Evolutionary conservation across 2,113 vertebrate species (phyloP).

Genomic region (Candoia aspera): DNA sequence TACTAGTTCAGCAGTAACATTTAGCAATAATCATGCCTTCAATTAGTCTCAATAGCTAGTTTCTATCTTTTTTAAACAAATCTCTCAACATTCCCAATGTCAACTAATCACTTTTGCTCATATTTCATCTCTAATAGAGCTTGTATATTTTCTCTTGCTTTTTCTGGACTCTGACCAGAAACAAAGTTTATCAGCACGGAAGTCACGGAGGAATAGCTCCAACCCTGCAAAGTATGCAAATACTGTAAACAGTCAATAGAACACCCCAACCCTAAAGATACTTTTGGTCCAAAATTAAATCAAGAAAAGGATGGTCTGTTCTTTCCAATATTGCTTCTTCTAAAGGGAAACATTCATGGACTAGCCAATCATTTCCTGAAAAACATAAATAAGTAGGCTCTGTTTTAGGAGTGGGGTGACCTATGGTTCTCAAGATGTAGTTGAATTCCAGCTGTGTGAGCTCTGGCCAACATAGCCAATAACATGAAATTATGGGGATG

Average conservation of each 20-base stretch:
- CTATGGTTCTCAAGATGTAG: not conserved
- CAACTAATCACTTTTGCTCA: not conserved
- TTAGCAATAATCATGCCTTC: too few relatives aligned
- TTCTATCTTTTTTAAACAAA: not conserved
- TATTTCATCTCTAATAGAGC: slow-evolving; percentile 6
- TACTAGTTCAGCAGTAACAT: not conserved
- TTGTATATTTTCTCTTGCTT: not conserved
- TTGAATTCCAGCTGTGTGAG: not conserved
- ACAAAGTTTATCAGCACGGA: slow-evolving; percentile 21
- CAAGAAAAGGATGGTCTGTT: too few relatives aligned
- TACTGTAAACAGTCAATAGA: not conserved
- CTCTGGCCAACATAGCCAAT: not conserved
- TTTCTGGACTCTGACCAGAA: slow-evolving; percentile 10
- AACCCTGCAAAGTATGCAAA: not conserved
- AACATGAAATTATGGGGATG: not conserved
- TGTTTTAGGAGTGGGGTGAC: not conserved
- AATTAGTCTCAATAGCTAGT: too few relatives aligned
- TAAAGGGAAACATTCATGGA: too few relatives aligned
- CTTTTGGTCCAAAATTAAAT: too few relatives aligned
- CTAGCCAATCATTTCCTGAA: too few relatives aligned
- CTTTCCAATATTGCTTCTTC: too few relatives aligned
- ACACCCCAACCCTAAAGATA: too few relatives aligned
- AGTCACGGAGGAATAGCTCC: not conserved
- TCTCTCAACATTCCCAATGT: not conserved
- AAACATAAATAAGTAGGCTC: too few relatives aligned